phyloP scores from a whole-genome alignment of 2,888 invertebrate genomes.

The Nematopogon swammerdamellus region DNA sequence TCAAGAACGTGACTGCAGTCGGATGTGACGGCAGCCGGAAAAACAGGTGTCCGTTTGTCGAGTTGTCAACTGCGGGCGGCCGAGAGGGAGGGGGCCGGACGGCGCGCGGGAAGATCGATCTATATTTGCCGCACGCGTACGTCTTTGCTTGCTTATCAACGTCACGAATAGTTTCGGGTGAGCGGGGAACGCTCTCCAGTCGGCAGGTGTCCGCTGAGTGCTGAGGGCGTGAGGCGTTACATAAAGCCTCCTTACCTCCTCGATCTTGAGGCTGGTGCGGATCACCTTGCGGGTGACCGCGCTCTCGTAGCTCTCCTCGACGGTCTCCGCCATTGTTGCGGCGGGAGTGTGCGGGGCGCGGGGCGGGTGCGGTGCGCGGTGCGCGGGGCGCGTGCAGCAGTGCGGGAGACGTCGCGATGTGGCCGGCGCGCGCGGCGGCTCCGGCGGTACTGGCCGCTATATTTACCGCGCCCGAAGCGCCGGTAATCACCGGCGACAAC shows the following conservation, averaged over 20 bases:
- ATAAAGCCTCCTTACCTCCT: conserved; percentile 64
- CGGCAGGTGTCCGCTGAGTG: conserved; percentile 31
- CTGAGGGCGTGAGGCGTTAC: conserved; percentile 43
- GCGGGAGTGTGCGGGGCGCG: conserved; percentile 49
- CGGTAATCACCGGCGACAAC: background rate
- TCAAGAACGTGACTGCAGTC: too few relatives aligned
- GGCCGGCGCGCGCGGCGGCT: conserved; percentile 2
- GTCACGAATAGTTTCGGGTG: background rate
- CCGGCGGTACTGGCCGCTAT: background rate
- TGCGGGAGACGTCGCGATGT: conserved; percentile 15
- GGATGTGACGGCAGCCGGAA: background rate
- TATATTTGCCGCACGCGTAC: background rate
- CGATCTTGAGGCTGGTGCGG: conserved; percentile 67
- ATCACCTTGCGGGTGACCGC: conserved; percentile 68
- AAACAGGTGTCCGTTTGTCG: background rate
- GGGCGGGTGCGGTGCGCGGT: conserved; percentile 27
- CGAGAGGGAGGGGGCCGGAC: background rate
- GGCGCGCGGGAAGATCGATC: background rate
- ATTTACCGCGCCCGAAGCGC: background rate
- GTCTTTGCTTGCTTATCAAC: background rate
- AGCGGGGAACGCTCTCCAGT: too few relatives aligned
- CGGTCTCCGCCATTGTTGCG: conserved; percentile 63
- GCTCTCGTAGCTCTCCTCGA: conserved; percentile 67
- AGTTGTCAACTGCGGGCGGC: background rate
- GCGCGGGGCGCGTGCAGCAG: conserved; percentile 42